phyloP scores from a whole-genome alignment of 2,888 invertebrate genomes.

The Lamellibrachia satsuma region DNA sequence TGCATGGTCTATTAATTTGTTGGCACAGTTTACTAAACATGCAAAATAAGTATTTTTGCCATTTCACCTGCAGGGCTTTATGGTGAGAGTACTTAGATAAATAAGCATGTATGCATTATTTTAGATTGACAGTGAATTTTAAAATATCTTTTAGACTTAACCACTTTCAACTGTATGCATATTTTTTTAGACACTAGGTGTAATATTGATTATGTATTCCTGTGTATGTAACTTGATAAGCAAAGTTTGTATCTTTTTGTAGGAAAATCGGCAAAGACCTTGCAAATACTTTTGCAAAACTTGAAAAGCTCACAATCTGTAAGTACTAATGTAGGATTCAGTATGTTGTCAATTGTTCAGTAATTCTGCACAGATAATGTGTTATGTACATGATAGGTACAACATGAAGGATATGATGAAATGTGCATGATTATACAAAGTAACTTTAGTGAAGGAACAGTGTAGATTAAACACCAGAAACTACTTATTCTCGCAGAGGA shows the following conservation, averaged over 20 bases:
- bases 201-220: neutral
- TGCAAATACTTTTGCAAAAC: conserved; percentile 92
- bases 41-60: neutral
- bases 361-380: neutral
- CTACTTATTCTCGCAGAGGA: too few species aligned
- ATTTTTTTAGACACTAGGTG: neutral
- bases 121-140: neutral
- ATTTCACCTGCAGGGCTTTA: neutral
- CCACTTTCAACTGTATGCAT: neutral
- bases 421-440: neutral
- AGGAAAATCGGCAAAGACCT: conserved; percentile 94
- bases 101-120: neutral
- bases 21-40: neutral
- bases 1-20: conserved; percentile 14
- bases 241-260: conserved; percentile 41
- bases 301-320: conserved; percentile 95
- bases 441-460: neutral
- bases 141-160: neutral
- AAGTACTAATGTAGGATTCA: conserved; percentile 69
- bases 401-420: neutral
- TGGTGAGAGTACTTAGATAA: too few species aligned
- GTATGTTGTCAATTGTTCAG: neutral
- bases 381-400: neutral
- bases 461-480: neutral
- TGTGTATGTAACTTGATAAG: conserved; percentile 17